Base-by-base conservation (phyloP, 2,888 invertebrate genomes). In the Mesorhabditis sp. region DNA sequence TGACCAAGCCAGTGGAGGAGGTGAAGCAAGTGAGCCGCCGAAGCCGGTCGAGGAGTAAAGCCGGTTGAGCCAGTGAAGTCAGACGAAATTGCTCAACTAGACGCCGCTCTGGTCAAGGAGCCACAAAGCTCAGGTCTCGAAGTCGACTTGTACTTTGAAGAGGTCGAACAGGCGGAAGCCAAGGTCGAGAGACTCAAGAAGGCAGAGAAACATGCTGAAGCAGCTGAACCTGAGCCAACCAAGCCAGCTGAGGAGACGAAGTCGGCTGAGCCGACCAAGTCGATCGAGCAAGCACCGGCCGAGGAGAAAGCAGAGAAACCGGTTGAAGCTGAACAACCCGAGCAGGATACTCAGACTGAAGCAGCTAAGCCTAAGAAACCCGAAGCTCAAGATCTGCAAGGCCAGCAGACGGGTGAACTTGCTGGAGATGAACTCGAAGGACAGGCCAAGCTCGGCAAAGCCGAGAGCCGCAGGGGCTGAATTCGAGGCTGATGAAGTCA, bases 191-290 rank as follows among this genome's bases (percentile, higher is more conserved):
- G 42, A 2, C 67, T 44, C 13, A 66, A 67, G 5, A n/a, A 72
- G 67, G 62, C 41, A 15, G 4, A 72, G 67, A 58, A 44, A 45
- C 15, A 0, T 2, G 68, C 70, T 70, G 73, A 67, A 45, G 72
- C 6, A 4, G 45, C 13, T 5, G 4, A 76, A 62, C 65, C 45
- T 28, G 69, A 66, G 4, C 61, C 61, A 1, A 62, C 64, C 45
- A 71, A 70, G 71, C 45, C 65, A 43, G 70, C 71, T 45, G 62
- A 70, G 6, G 64, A 50, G 58, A 50, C 58, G 58, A 63, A 63
- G 63, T 2, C 7, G 63, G 63, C 63, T 7, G 63, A 63, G 28
- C n/a, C 13, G n/a, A 63, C n/a, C 13, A 42, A 64, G 41, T 5
- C 67, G 43, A 6, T 15, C 41, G 43, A 67, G 66, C 5, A 50